These are phyloP conservation scores for Brachionus calyciflorus DNA, from an alignment of 1,140 invertebrate genomes.

Conservation along the genomic window DNA sequence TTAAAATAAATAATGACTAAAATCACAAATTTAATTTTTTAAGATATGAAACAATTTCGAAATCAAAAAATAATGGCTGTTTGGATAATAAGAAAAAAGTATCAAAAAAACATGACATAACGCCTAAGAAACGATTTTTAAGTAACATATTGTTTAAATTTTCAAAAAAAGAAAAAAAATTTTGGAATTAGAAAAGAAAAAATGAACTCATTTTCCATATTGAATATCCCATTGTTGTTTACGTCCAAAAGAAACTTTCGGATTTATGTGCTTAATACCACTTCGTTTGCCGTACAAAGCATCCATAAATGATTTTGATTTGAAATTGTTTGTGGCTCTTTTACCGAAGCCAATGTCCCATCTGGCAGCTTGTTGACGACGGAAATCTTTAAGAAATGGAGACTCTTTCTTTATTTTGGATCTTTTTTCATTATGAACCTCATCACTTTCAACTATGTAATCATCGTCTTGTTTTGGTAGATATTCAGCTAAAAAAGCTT, in stretches of 20 bases:
- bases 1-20: no score
- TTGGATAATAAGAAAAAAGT: no score
- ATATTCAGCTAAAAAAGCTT: not conserved
- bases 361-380: slow-evolving; percentile 39
- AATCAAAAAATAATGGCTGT: no score
- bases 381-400: slow-evolving; percentile 15
- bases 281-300: slow-evolving; percentile 43
- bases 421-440: not conserved
- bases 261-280: slow-evolving; percentile 8
- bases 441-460: slow-evolving; percentile 2
- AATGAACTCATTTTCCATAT: slow-evolving; percentile 31
- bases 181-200: no score
- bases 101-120: no score
- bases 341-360: slow-evolving; percentile 45
- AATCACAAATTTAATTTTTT: no score
- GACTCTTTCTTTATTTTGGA: slow-evolving; percentile 19
- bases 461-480: not conserved
- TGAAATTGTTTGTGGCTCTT: not conserved
- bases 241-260: slow-evolving; percentile 39
- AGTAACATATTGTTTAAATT: no score
- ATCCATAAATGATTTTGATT: slow-evolving; percentile 24
- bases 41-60: no score
- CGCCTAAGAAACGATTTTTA: no score
- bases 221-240: slow-evolving; percentile 47
- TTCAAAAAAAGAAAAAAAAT: no score